phyloP scores from a whole-genome alignment of 2,888 invertebrate genomes.

The Plutella xylostella region DNA sequence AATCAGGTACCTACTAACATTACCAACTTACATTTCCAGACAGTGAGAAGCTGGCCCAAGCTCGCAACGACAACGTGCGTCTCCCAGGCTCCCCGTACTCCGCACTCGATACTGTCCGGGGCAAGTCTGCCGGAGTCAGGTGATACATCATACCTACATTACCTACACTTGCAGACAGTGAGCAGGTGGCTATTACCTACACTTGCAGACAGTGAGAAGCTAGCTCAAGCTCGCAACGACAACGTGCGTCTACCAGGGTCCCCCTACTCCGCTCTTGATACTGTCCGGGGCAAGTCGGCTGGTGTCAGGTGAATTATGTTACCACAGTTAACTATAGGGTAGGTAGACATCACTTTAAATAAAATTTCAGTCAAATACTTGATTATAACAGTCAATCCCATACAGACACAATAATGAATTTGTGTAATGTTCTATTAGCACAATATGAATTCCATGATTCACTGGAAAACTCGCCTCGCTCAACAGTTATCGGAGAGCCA shows the following conservation, averaged over 20 bases:
- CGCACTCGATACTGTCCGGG: constrained; percentile 38
- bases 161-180: neutral
- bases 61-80: constrained; percentile 56
- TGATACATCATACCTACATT: no score
- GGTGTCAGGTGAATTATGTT: constrained; percentile 31
- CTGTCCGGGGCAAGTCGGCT: constrained; percentile 44
- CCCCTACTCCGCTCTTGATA: constrained; percentile 39
- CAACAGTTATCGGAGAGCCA: no score
- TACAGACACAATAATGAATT: no score
- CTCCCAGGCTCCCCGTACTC: constrained; percentile 45
- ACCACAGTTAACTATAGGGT: no score
- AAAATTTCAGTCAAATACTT: no score
- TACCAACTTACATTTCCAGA: constrained; percentile 1
- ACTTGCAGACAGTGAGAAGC: constrained; percentile 17
- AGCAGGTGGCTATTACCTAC: neutral
- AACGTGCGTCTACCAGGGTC: constrained; percentile 52
- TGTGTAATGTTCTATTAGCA: no score
- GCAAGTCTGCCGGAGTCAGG: constrained; percentile 42
- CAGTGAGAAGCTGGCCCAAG: constrained; percentile 36
- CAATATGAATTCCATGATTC: no score
- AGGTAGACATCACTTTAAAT: no score
- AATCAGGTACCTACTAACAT: neutral
- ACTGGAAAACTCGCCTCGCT: no score
- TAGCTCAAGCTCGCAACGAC: constrained; percentile 55
- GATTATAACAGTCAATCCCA: no score